Evolutionary conservation across 2,797 vertebrate genomes (phyloP), one percentile per base, ranked within the genome.

Genomic region (Triplophysa bombifrons): DNA sequence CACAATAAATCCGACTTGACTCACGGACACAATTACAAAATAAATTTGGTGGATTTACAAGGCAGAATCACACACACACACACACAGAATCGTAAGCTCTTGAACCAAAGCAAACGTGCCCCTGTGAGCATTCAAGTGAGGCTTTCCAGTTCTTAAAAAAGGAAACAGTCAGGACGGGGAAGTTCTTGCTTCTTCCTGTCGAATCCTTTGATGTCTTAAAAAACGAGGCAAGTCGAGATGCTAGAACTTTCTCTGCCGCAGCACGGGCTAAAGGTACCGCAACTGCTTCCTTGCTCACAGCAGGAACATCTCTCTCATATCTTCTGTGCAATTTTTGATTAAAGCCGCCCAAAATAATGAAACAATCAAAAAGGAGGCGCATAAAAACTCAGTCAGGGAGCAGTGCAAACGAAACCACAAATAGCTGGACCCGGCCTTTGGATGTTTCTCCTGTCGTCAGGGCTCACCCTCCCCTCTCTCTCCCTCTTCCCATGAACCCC

Each of bases 301-400:
- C 71, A 66, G 73, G 73, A 22, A 19, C 56, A 44, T 53, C 75
- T 60, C 65, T 80, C 74, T 82, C 72, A 69, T 25, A 76, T 72
- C 44, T 65, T 44, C n/a, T 16, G 19, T 17, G 48, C 73, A 76
- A 71, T 70, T 60, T 64, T 66, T 77, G 30, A 85, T 85, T 77
- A 77, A 85, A 80, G 76, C 66, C 14, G 19, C 8, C 64, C 48
- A 64, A 80, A 67, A 76, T 64, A 27, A 72, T 34, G n/a, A 67
- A 80, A 73, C 25, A 84, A 65, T 56, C 50, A 64, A 66, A 27
- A 74, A 44, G 50, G 38, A 20, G 56, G 44, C n/a, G 66, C 55
- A 83, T 83, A 74, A 85, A 79, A 83, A 69, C 38, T 50, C 81
- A 72, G 78, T 78, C 27, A n/a, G 81, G 71, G 74, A 73, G 81